Conservation (phyloP, 2,888 invertebrate species). For the Aporophyla nigra region DNA sequence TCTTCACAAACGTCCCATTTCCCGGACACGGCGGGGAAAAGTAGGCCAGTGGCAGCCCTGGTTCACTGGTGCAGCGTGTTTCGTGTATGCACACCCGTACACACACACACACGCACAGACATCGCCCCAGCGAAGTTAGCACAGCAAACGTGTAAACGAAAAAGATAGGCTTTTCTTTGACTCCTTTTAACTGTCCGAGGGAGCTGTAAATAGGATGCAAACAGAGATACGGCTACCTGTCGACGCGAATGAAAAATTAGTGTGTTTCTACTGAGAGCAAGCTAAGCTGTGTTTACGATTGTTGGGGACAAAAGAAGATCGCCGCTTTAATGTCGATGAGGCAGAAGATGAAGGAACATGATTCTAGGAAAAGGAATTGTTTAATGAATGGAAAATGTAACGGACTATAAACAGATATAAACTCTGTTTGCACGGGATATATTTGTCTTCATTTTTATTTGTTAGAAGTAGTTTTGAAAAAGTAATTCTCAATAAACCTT, state of each 20-base stretch:
- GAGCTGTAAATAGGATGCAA: slow-evolving; percentile 89
- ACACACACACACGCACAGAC: slow-evolving; percentile 56
- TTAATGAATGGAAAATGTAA: slow-evolving; percentile 21
- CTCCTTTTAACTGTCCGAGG: slow-evolving; percentile 87
- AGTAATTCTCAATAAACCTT: not conserved
- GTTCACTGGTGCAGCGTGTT: slow-evolving; percentile 41
- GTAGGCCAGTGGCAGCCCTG: slow-evolving; percentile 75
- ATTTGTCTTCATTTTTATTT: slow-evolving; percentile 1
- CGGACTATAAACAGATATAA: not conserved
- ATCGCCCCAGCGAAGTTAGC: slow-evolving; percentile 76
- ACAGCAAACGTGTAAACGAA: slow-evolving; percentile 87
- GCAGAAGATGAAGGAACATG: slow-evolving; percentile 30
- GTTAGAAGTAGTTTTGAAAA: not conserved
- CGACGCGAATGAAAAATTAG: slow-evolving; percentile 84
- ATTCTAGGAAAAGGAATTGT: slow-evolving; percentile 29
- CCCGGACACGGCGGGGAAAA: slow-evolving; percentile 60
- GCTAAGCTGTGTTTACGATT: slow-evolving; percentile 60
- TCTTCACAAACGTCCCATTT: slow-evolving; percentile 66
- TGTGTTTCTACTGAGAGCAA: slow-evolving; percentile 65
- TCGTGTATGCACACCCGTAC: slow-evolving; percentile 20
- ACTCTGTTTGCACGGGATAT: not conserved
- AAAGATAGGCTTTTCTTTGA: slow-evolving; percentile 89
- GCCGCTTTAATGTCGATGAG: slow-evolving; percentile 48
- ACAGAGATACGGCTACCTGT: slow-evolving; percentile 85
- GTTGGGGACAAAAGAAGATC: slow-evolving; percentile 54